Evolutionary conservation across 1,140 invertebrate species (phyloP), one percentile per base, ranked within the genome.

Genomic region (Diorhabda elongata): DNA sequence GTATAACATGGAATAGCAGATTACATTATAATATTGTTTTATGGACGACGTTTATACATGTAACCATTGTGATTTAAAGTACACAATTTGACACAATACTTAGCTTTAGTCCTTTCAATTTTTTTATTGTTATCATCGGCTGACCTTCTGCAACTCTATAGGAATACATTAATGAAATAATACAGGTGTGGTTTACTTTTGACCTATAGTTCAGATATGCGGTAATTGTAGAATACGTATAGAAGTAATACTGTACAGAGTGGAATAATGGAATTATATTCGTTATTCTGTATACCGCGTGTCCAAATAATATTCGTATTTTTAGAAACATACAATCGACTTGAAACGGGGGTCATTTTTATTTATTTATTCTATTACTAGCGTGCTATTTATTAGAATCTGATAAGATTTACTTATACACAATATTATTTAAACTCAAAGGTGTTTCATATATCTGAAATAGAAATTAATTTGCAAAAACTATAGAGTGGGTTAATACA

Each of bases 181-280:
- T 63, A 52, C 45, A 63, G 61, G 61, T 63, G 61, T 63, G 61
- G 61, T 63, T 63, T 63, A 63, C 61, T 63, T 63, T 63, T 63
- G 61, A 63, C 61, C 61, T 63, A 52, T 44, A 52, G 61, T 63
- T 63, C 61, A 63, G 43, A 63, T 52, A 63, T 63, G 61, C 61
- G 43, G 61, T 63, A 63, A 63, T 63, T 63, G 61, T 44, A 63
- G 6, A 26, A 43, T 45, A 45, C 11, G 43, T 60, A 9, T 3
- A 60, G 42, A 9, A 6, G 58, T 60, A 60, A 26, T 26, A 42
- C 3, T 60, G 26, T 60, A 60, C 58, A 60, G n/a, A 60, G 58
- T 60, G 58, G 58, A 26, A 52, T 8, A 52, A 52, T 52, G n/a
- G n/a, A 52, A 52, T 26, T 26, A 26, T 26, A 26, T 26, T 26